A percentile compares a stretch with the other conserved stretches of the same genome.
These are phyloP conservation scores for Dendronephthya gigantea DNA, from an alignment of 64 coral and sea anemone genomes.

Conservation along the genomic window DNA sequence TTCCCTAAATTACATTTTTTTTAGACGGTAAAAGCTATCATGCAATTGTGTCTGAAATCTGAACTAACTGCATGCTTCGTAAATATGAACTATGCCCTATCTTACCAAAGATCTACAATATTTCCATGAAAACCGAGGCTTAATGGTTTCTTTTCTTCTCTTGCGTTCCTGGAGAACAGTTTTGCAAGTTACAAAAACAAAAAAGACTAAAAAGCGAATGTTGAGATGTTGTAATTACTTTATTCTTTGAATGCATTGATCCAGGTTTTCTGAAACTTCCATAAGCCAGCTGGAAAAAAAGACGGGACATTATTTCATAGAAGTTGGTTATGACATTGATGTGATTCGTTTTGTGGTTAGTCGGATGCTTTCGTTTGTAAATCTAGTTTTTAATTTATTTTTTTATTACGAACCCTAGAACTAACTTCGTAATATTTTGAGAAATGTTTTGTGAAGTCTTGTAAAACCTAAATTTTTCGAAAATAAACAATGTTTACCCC, in stretches of 20 bases:
- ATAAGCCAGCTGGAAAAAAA: slow-evolving; percentile 57
- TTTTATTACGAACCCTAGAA: no score
- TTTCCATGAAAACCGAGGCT: slow-evolving; percentile 87
- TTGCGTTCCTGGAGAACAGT: slow-evolving; percentile 47
- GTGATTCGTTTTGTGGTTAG: no score
- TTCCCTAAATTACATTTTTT: slow-evolving; percentile 40
- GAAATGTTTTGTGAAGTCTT: no score
- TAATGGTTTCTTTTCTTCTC: slow-evolving; percentile 47
- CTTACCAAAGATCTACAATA: slow-evolving; percentile 80
- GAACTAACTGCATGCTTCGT: not conserved
- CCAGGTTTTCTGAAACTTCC: slow-evolving; percentile 60
- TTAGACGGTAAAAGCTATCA: no score
- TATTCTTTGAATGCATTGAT: slow-evolving; percentile 62
- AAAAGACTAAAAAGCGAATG: not conserved
- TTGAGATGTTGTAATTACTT: slow-evolving; percentile 21
- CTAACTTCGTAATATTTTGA: no score
- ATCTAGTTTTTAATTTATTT: no score
- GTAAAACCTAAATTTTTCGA: no score
- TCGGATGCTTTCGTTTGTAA: no score
- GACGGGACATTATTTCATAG: not conserved
- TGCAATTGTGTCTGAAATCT: not conserved
- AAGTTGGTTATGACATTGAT: no score
- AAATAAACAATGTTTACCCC: slow-evolving; percentile 41
- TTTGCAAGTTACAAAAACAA: not conserved
- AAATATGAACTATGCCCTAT: not conserved